Percentiles rank a stretch among this genome's conserved stretches.
Evolutionary conservation across 2,113 vertebrate genomes (phyloP).

Genomic region (Elephas maximus): DNA sequence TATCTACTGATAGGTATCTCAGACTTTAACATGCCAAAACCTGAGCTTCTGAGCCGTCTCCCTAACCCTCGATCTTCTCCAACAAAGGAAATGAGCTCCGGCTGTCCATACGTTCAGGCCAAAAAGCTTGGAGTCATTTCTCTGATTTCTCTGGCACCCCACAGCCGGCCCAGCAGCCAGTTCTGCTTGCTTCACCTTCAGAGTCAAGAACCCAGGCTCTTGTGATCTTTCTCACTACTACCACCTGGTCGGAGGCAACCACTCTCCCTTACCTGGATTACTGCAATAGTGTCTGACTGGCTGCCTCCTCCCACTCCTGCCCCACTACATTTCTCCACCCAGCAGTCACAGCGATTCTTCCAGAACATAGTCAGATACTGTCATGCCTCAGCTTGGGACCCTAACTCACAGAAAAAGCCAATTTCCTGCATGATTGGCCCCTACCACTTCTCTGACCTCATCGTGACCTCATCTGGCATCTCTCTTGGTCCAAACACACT

Average conservation of each 20-base stretch:
- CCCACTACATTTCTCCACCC: not conserved
- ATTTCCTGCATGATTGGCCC: not conserved
- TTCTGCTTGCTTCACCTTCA: not conserved
- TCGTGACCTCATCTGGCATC: not conserved
- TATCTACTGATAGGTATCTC: not conserved
- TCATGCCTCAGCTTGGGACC: not conserved
- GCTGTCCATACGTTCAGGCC: not conserved
- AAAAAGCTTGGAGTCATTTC: not conserved
- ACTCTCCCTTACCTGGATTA: not conserved
- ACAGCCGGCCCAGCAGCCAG: not conserved
- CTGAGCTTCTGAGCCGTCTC: not conserved
- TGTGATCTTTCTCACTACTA: not conserved
- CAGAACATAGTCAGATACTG: not conserved
- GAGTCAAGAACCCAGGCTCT: fast-evolving
- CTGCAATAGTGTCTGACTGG: not conserved
- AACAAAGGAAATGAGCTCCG: not conserved
- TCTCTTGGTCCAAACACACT: not conserved
- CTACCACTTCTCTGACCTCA: not conserved
- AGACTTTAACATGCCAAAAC: not conserved
- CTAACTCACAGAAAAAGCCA: not conserved
- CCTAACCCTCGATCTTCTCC: not conserved
- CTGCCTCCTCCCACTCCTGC: not conserved
- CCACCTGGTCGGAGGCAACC: not conserved
- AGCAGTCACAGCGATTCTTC: not conserved
- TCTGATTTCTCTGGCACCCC: not conserved